phyloP scores from a whole-genome alignment of 1,140 invertebrate species.

The Solen grandis region DNA sequence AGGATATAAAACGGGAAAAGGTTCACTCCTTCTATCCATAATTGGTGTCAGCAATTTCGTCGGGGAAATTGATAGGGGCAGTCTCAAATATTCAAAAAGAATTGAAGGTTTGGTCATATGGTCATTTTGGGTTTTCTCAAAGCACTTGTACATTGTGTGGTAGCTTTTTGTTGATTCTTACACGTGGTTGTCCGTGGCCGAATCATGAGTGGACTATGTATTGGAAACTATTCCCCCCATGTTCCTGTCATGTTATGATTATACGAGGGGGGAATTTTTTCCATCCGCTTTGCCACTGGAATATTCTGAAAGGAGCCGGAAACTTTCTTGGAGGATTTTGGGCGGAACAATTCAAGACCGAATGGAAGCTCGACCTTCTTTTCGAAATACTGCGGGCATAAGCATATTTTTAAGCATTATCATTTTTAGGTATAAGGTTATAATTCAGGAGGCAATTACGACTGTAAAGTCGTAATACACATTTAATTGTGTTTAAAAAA shows the following conservation, averaged over 20 bases:
- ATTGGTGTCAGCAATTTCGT: slow-evolving; percentile 25
- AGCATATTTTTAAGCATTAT: slow-evolving; percentile 33
- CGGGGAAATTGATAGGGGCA: slow-evolving; percentile 1
- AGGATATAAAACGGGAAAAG: slow-evolving; percentile 13
- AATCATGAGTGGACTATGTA: slow-evolving; percentile 24
- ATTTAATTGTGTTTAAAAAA: no score
- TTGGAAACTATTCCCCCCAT: slow-evolving; percentile 34
- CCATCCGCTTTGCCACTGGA: slow-evolving; percentile 32
- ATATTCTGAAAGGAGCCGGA: slow-evolving; percentile 37
- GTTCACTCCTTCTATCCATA: slow-evolving; percentile 33
- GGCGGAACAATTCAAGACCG: slow-evolving; percentile 16
- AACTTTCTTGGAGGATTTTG: slow-evolving; percentile 32
- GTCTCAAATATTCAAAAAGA: slow-evolving; percentile 14
- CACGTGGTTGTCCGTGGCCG: neutral
- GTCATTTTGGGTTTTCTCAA: slow-evolving; percentile 27
- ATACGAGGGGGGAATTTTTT: slow-evolving; percentile 24
- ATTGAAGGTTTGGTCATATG: slow-evolving; percentile 3
- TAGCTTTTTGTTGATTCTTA: slow-evolving; percentile 27
- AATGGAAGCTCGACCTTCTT: no score
- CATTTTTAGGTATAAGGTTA: slow-evolving; percentile 23
- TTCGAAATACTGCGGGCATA: slow-evolving; percentile 7
- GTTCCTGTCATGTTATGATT: slow-evolving; percentile 31
- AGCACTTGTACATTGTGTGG: neutral
- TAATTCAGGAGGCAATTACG: no score
- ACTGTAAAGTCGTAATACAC: no score